Conservation (phyloP, 2,797 vertebrate species). For the Periophthalmus magnuspinnatus region DNA sequence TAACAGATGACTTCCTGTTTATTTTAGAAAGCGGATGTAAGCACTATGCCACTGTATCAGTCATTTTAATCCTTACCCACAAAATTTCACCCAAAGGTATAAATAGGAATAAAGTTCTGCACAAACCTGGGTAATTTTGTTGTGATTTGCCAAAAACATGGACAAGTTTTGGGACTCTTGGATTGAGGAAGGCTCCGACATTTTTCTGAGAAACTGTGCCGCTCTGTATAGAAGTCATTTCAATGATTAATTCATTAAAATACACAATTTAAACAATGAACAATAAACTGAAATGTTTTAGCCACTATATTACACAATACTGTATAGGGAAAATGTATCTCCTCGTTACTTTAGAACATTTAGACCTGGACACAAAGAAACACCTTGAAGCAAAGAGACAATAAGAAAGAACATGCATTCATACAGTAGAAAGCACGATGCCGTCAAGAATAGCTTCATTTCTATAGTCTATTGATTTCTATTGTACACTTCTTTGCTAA, state of each 20-base stretch:
- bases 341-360: not conserved
- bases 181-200: slow-evolving; percentile 97
- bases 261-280: too few relatives aligned
- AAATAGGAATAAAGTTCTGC: not conserved
- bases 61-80: not conserved
- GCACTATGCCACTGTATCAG: not conserved
- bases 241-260: not conserved
- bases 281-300: too few relatives aligned
- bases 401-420: not conserved
- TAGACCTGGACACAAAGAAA: not conserved
- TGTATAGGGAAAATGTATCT: not conserved
- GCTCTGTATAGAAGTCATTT: slow-evolving; percentile 75
- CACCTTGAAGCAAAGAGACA: too few relatives aligned
- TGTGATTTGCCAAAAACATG: slow-evolving; percentile 99
- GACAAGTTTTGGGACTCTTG: slow-evolving; percentile 99
- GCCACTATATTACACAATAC: too few relatives aligned
- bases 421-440: not conserved
- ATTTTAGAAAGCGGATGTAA: not conserved
- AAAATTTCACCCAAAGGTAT: not conserved
- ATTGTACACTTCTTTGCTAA: not conserved
- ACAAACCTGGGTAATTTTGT: slow-evolving; percentile 96
- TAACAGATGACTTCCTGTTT: slow-evolving; percentile 1
- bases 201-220: slow-evolving; percentile 96
- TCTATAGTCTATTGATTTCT: not conserved
- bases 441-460: not conserved